Evolutionary conservation across 2,113 vertebrate genomes (phyloP).

Genomic region (Lasiurus cinereus): DNA sequence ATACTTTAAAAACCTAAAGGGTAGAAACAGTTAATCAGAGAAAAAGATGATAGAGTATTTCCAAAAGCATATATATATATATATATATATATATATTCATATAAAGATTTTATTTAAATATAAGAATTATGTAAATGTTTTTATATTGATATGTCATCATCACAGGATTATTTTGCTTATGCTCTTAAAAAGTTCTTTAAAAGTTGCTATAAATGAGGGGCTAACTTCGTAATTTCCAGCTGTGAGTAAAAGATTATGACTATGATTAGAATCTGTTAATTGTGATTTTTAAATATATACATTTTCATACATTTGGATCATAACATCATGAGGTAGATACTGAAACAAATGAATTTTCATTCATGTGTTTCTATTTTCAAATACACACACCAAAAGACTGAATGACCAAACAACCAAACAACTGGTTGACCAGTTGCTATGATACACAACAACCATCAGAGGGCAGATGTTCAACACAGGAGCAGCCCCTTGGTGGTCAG

Average conservation of each 20-base stretch:
- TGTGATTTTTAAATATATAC: constrained; percentile 61
- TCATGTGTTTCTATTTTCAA: background rate
- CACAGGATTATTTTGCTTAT: background rate
- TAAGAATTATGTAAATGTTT: background rate
- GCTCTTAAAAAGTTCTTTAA: background rate
- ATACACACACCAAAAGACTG: background rate
- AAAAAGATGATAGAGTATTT: background rate
- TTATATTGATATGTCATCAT: background rate
- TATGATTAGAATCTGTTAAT: constrained; percentile 6
- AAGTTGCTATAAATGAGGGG: background rate
- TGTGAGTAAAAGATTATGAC: background rate
- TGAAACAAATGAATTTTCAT: constrained; percentile 10
- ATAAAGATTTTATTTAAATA: background rate
- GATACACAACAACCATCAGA: too few relatives aligned
- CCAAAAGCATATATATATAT: background rate
- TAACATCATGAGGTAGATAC: background rate
- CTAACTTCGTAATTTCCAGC: constrained; percentile 23
- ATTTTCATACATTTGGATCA: constrained; percentile 35
- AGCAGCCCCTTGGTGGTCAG: too few relatives aligned
- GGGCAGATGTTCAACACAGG: too few relatives aligned
- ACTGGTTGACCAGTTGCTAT: too few relatives aligned
- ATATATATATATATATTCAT: too few relatives aligned
- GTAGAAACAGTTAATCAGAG: background rate
- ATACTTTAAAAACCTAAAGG: background rate
- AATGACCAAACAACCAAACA: too few relatives aligned